phyloP scores from a whole-genome alignment of 2,797 vertebrate genomes.

The Ambastaia sidthimunki region DNA sequence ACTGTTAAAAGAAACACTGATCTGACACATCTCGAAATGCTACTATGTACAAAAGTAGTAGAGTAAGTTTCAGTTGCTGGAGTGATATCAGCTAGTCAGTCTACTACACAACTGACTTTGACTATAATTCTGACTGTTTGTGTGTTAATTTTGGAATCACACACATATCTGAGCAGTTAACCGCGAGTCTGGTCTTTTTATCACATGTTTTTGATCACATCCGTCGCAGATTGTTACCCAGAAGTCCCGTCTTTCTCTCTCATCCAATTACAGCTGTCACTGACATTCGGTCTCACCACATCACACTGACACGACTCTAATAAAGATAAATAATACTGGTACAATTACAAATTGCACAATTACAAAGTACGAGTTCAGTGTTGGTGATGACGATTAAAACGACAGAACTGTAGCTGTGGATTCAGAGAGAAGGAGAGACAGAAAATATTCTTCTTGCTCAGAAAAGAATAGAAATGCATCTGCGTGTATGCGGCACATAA shows the following conservation, averaged over 20 bases:
- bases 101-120: too few relatives aligned
- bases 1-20: too few relatives aligned
- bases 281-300: conserved; percentile 73
- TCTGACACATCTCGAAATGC: too few relatives aligned
- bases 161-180: too few relatives aligned
- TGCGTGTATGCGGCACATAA: not conserved
- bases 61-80: too few relatives aligned
- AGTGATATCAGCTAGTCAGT: too few relatives aligned
- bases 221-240: conserved; percentile 43
- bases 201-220: conserved; percentile 41
- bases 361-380: conserved; percentile 61
- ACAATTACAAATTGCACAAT: conserved; percentile 70
- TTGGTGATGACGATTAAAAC: conserved; percentile 37
- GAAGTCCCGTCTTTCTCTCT: conserved; percentile 41
- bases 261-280: conserved; percentile 62
- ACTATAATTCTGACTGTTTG: not conserved
- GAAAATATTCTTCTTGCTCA: conserved; percentile 40
- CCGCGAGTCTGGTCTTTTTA: conserved; percentile 41
- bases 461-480: conserved; percentile 74
- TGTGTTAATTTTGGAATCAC: too few relatives aligned
- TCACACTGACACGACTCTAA: conserved; percentile 81
- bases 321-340: conserved; percentile 83
- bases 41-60: too few relatives aligned
- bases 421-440: not conserved
- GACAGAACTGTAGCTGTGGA: conserved; percentile 38